These are phyloP conservation scores for Kryptolebias ocellatus DNA, from an alignment of 2,797 vertebrate genomes.

Conservation along the genomic window DNA sequence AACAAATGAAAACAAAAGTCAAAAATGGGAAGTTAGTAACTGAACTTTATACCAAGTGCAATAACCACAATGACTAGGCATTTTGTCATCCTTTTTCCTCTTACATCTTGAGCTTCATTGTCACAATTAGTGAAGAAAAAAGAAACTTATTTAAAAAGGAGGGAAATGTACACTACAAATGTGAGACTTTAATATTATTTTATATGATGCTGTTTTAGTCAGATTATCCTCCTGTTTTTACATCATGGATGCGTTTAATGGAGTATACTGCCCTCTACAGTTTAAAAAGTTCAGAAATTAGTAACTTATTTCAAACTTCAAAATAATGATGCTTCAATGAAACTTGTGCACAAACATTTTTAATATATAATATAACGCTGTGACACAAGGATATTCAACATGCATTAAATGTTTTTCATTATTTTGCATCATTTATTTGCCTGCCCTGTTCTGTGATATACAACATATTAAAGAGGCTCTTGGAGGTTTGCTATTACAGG, in stretches of 20 bases:
- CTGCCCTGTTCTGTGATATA: too few relatives aligned
- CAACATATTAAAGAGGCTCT: too few relatives aligned
- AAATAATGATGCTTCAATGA: slow-evolving; percentile 5
- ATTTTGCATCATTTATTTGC: too few relatives aligned
- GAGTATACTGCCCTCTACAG: slow-evolving; percentile 50
- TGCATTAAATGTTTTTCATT: too few relatives aligned
- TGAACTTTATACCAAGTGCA: background rate
- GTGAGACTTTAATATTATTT: background rate
- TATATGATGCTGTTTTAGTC: background rate
- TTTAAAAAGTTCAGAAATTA: slow-evolving; percentile 18
- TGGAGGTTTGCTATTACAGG: too few relatives aligned
- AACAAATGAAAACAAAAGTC: background rate
- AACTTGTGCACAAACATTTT: background rate
- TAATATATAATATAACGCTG: background rate
- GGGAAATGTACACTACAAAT: background rate
- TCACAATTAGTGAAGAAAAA: background rate
- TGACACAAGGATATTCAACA: background rate
- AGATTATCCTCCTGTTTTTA: background rate
- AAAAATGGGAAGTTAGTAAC: slow-evolving; percentile 2
- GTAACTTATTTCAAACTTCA: slow-evolving; percentile 7
- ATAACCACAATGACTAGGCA: background rate
- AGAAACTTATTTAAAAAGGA: background rate
- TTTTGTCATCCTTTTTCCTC: background rate
- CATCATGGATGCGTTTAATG: background rate
- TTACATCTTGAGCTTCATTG: background rate